These are phyloP conservation scores for Pheucticus melanocephalus DNA, from an alignment of 2,113 vertebrate species.

Conservation along the genomic window DNA sequence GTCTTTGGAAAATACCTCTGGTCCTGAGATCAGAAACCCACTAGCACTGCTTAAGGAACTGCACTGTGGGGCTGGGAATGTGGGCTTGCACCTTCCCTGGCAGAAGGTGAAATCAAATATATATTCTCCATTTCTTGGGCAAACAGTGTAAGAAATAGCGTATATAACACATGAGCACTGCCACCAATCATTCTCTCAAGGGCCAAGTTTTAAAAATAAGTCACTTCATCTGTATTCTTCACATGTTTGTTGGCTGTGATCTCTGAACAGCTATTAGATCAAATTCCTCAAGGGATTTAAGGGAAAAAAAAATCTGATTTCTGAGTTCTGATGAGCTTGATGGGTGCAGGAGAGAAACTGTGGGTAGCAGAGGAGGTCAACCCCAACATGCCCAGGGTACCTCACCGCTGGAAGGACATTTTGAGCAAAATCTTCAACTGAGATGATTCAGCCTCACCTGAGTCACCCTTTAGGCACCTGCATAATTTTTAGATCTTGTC, in stretches of 20 bases:
- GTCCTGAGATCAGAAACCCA: neutral
- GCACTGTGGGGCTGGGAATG: neutral
- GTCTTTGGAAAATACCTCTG: neutral
- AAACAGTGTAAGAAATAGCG: neutral
- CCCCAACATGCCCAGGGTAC: accelerated
- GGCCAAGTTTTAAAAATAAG: constrained; percentile 62
- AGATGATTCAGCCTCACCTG: neutral
- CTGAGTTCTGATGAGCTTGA: neutral
- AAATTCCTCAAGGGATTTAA: neutral
- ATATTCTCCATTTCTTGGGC: constrained; percentile 22
- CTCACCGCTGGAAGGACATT: neutral
- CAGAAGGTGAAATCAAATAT: constrained; percentile 39
- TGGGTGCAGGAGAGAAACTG: neutral
- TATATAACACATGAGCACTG: constrained; percentile 10
- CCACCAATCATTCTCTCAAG: neutral
- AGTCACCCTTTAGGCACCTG: neutral
- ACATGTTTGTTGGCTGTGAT: constrained; percentile 27
- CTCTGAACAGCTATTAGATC: constrained; percentile 34
- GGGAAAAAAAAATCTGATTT: neutral
- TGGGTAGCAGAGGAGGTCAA: neutral
- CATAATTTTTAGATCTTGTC: neutral
- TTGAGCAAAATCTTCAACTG: neutral
- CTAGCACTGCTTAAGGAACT: neutral
- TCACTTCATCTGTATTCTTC: constrained; percentile 50
- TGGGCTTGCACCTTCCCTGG: neutral